These are phyloP conservation scores for Callithrix jacchus DNA, from an alignment of 2,113 vertebrate genomes.

Conservation along the genomic window DNA sequence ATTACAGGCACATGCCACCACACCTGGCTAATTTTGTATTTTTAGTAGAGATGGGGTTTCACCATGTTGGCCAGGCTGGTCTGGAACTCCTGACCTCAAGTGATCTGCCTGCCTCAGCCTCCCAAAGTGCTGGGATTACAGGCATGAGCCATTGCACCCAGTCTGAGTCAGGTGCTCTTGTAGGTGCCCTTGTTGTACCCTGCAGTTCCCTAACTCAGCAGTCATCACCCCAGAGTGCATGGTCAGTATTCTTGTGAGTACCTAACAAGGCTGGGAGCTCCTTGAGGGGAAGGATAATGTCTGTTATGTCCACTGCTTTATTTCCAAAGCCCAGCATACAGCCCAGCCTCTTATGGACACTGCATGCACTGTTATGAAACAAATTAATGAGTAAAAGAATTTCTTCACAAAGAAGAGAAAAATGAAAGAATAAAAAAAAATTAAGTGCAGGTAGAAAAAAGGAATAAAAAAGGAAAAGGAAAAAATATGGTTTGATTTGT, in stretches of 20 bases:
- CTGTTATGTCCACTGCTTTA: neutral
- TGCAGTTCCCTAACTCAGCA: neutral
- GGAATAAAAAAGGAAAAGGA: neutral
- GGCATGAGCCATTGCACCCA: too few relatives aligned
- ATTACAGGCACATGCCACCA: too few relatives aligned
- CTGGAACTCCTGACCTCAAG: too few relatives aligned
- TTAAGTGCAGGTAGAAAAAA: neutral
- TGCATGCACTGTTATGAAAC: neutral
- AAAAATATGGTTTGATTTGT: neutral
- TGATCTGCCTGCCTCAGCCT: too few relatives aligned
- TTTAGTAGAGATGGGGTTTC: too few relatives aligned
- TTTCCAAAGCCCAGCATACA: neutral
- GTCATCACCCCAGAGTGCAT: neutral
- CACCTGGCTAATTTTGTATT: too few relatives aligned
- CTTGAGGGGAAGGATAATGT: neutral
- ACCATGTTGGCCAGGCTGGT: too few relatives aligned
- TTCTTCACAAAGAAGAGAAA: slow-evolving; percentile 10
- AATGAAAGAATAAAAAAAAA: neutral
- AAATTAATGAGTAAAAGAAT: neutral
- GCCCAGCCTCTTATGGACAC: neutral
- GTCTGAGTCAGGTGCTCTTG: neutral
- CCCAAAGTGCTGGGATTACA: too few relatives aligned
- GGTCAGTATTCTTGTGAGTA: neutral
- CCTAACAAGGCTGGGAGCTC: neutral
- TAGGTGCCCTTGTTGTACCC: neutral